Evolutionary conservation across 2,888 invertebrate species (phyloP).

Genomic region (Epistrophella euchroma): DNA sequence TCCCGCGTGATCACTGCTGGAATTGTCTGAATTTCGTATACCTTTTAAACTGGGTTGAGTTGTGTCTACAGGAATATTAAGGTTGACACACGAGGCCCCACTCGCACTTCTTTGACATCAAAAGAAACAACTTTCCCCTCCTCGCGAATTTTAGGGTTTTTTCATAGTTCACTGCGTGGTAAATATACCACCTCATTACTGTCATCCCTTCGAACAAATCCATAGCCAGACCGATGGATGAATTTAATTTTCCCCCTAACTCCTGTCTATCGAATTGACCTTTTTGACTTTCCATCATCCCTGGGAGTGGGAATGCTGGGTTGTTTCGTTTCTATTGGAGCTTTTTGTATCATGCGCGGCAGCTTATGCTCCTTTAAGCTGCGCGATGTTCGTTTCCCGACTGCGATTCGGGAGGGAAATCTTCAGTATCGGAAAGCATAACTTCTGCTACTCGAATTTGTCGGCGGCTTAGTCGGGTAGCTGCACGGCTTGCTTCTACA

Average conservation of each 20-base stretch:
- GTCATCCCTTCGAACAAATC: constrained; percentile 21
- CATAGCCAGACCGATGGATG: not conserved
- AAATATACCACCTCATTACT: not conserved
- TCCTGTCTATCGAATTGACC: not conserved
- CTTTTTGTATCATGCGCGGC: not conserved
- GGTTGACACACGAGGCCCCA: constrained; percentile 14
- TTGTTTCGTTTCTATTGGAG: not conserved
- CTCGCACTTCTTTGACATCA: not conserved
- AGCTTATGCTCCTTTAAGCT: constrained; percentile 30
- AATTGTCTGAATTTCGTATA: no score
- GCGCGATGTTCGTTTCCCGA: constrained; percentile 27
- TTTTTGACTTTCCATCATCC: not conserved
- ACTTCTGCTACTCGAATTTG: constrained; percentile 12
- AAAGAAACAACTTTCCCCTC: not conserved
- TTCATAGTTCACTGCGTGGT: not conserved
- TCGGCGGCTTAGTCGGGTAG: not conserved
- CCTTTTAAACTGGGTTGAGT: not conserved
- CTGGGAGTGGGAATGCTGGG: not conserved
- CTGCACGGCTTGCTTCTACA: constrained; percentile 11
- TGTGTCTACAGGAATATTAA: not conserved
- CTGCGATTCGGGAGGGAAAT: not conserved
- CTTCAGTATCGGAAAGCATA: constrained; percentile 14
- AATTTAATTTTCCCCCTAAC: not conserved
- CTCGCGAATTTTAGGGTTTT: not conserved
- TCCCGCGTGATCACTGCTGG: no score